Evolutionary conservation across 2,797 vertebrate genomes (phyloP), one percentile per base, ranked within the genome.

Genomic region (Crossoptilon crossoptilon): DNA sequence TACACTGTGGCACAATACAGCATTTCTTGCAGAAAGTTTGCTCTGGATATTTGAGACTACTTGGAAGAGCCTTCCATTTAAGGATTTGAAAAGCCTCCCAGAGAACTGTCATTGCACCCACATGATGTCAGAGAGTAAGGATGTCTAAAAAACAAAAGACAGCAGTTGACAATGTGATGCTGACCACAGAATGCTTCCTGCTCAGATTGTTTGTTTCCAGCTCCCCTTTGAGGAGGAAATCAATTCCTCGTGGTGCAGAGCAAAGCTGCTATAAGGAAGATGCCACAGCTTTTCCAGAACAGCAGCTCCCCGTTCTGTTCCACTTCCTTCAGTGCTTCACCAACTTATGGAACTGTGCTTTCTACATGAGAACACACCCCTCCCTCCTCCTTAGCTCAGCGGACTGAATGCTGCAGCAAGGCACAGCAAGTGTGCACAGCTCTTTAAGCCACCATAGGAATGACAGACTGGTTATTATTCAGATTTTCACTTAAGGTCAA

Each of bases 401-500:
- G 68, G 33, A 8, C 35, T 33, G 53, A 53, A 64, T 1, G 1
- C 87, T 73, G 78, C 68, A 64, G 22, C 10, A 60, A 84, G 31
- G 31, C 44, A 6, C 1, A 77, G 80, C 17, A 72, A 41, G 27
- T 41, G 4, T 77, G 69, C 66, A 87, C 44, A 75, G 37, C 53
- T 79, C 64, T 56, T n/a, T 62, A 77, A 89, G 69, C 43, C 69
- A 72, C 17, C 1, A 31, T 29, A 71, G 37, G 33, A 27, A 41
- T 7, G 6, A 68, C 71, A 62, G 21, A 58, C 14, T 59, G 44
- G 78, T 49, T 39, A 72, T 60, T 31, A 66, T 9, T 85, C 6
- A 14, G 23, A 8, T 73, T 91, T 91, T 86, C 68, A 79, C 48
- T 90, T 55, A 46, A 68, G 41, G 68, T 51, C 48, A 95, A 24